phyloP scores from a whole-genome alignment of 2,888 invertebrate species.

The Microdon myrmicae region DNA sequence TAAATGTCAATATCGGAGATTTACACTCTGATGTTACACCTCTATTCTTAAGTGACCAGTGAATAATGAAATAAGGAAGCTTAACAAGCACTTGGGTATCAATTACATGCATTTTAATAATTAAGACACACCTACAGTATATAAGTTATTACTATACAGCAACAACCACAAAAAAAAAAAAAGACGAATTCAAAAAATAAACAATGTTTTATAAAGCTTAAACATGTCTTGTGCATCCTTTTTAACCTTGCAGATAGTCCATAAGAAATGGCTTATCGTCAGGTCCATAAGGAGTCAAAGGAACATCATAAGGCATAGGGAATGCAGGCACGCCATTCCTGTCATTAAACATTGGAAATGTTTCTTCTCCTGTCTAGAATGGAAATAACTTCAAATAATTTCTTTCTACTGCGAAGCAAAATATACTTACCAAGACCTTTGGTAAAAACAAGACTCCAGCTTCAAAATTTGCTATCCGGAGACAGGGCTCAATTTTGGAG shows the following conservation, averaged over 20 bases:
- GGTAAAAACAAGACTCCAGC: conserved; percentile 91
- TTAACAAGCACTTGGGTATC: no score
- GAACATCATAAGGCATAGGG: conserved; percentile 85
- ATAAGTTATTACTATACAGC: no score
- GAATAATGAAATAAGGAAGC: no score
- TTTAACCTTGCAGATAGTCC: conserved; percentile 68
- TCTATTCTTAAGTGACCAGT: no score
- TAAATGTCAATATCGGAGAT: no score
- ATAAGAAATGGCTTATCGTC: conserved; percentile 78
- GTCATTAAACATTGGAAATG: conserved; percentile 69
- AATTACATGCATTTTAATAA: no score
- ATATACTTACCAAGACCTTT: conserved; percentile 76
- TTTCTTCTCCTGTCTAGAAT: conserved; percentile 71
- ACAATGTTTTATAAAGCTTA: no score
- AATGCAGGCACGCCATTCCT: conserved; percentile 66
- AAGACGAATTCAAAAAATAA: no score
- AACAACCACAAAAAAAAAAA: no score
- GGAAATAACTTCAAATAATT: conserved; percentile 23
- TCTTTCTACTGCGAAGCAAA: neutral
- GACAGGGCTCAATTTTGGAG: conserved; percentile 69
- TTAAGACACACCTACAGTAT: no score
- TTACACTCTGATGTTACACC: no score
- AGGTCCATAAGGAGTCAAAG: conserved; percentile 76
- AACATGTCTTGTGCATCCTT: no score
- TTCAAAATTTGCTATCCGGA: conserved; percentile 87